A percentile compares a stretch with the other conserved stretches of the same genome.
These are phyloP conservation scores for Dunckerocampus dactyliophorus DNA, from an alignment of 2,113 vertebrate genomes.

Conservation along the genomic window DNA sequence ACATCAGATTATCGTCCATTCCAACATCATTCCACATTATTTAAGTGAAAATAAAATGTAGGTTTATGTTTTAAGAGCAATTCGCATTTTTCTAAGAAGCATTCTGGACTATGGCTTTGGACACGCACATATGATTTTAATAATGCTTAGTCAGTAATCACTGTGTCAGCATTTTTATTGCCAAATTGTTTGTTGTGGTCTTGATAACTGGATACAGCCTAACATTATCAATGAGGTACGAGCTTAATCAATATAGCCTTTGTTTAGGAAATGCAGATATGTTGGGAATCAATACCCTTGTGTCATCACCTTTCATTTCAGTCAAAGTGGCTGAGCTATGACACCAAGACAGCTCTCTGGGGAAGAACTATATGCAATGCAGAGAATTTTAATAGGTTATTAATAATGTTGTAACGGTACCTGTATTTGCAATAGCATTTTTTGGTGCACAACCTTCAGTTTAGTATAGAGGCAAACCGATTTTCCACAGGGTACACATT, in stretches of 20 bases:
- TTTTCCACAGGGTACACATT: no score
- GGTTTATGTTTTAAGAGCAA: neutral
- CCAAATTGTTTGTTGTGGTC: conserved; percentile 43
- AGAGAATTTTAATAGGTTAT: no score
- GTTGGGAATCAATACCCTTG: conserved; percentile 56
- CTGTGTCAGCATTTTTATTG: conserved; percentile 34
- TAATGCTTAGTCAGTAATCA: conserved; percentile 51
- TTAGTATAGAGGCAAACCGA: no score
- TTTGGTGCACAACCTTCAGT: no score
- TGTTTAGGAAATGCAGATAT: conserved; percentile 62
- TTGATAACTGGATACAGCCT: conserved; percentile 32
- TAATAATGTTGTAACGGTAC: no score
- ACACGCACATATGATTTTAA: conserved; percentile 55
- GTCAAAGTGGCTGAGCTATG: conserved; percentile 46
- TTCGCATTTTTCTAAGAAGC: conserved; percentile 46
- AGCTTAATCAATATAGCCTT: conserved; percentile 62
- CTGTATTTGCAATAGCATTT: no score
- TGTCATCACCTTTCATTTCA: conserved; percentile 63
- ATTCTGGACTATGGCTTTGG: conserved; percentile 21
- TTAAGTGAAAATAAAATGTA: no score
- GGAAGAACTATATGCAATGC: conserved; percentile 32
- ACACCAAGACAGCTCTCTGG: conserved; percentile 25
- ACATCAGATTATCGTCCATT: no score
- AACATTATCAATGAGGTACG: conserved; percentile 37
- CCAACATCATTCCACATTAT: no score